Evolutionary conservation across 1,140 invertebrate species (phyloP).

Genomic region (Drosophila kanapiae): DNA sequence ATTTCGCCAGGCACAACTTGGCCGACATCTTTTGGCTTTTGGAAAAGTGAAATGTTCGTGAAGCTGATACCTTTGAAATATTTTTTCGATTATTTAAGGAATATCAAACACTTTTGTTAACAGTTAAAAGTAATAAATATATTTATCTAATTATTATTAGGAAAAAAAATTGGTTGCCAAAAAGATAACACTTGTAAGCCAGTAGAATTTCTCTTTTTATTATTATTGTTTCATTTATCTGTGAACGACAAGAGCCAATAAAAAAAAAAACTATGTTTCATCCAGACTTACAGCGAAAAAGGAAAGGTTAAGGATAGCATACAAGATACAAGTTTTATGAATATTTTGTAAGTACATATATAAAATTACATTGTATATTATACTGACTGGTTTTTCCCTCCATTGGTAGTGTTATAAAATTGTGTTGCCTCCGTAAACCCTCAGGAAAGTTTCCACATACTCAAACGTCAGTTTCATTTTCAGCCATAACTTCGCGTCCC

Average conservation of each 20-base stretch:
- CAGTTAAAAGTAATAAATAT: neutral
- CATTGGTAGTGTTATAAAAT: neutral
- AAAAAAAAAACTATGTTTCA: neutral
- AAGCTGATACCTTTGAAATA: neutral
- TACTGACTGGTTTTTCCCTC: too few species aligned
- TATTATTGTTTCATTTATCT: neutral
- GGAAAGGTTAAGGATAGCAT: neutral
- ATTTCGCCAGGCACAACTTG: slow-evolving; percentile 34
- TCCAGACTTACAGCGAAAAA: neutral
- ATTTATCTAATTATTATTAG: neutral
- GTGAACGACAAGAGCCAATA: neutral
- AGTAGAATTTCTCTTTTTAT: slow-evolving; percentile 9
- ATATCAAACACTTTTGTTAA: neutral
- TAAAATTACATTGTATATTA: neutral
- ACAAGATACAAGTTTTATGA: too few species aligned
- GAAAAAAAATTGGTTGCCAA: neutral
- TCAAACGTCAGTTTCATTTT: slow-evolving; percentile 45
- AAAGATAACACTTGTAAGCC: neutral
- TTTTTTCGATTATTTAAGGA: neutral
- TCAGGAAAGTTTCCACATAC: slow-evolving; percentile 37
- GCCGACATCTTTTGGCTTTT: slow-evolving; percentile 25
- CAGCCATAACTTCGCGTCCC: slow-evolving; percentile 9
- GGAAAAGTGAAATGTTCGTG: slow-evolving; percentile 61
- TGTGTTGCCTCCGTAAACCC: neutral
- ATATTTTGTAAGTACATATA: neutral